phyloP scores from a whole-genome alignment of 2,113 vertebrate species.

The Tylochromis polylepis region DNA sequence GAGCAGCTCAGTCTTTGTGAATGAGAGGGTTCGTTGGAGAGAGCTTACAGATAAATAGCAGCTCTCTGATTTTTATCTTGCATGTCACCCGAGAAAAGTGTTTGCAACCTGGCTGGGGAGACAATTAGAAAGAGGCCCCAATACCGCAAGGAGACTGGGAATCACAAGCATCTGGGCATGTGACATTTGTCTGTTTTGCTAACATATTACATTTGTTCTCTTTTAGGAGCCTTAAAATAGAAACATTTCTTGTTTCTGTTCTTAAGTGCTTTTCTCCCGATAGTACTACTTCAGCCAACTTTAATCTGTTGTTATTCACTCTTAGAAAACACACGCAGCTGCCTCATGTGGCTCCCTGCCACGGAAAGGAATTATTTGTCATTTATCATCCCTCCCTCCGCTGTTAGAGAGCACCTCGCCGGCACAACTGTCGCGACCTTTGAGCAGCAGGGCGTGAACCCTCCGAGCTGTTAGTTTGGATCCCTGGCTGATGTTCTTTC shows the following conservation, averaged over 20 bases:
- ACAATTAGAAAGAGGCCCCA: conserved; percentile 5
- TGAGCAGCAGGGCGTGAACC: background rate
- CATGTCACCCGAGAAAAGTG: conserved; percentile 12
- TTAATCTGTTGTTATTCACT: conserved; percentile 12
- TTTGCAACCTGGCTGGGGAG: conserved; percentile 14
- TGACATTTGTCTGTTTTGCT: conserved; percentile 27
- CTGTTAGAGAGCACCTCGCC: background rate
- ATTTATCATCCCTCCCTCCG: background rate
- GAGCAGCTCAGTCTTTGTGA: conserved; percentile 12
- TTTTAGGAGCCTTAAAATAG: conserved; percentile 39
- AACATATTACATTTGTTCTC: conserved; percentile 30
- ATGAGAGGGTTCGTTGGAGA: conserved; percentile 26
- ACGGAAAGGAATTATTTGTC: background rate
- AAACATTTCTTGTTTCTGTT: background rate
- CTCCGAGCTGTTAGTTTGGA: background rate
- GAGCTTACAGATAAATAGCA: background rate
- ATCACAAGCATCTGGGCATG: background rate
- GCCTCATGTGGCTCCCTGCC: background rate
- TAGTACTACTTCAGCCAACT: background rate
- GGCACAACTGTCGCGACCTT: background rate
- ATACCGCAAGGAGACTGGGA: conserved; percentile 1
- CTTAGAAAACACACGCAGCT: background rate
- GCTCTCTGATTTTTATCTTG: conserved; percentile 33
- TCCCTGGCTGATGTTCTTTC: background rate
- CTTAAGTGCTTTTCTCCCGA: background rate